Percentiles rank a stretch among this genome's conserved stretches.
Conservation (phyloP, 2,888 invertebrate species). For the Steinernema carpocapsae region DNA sequence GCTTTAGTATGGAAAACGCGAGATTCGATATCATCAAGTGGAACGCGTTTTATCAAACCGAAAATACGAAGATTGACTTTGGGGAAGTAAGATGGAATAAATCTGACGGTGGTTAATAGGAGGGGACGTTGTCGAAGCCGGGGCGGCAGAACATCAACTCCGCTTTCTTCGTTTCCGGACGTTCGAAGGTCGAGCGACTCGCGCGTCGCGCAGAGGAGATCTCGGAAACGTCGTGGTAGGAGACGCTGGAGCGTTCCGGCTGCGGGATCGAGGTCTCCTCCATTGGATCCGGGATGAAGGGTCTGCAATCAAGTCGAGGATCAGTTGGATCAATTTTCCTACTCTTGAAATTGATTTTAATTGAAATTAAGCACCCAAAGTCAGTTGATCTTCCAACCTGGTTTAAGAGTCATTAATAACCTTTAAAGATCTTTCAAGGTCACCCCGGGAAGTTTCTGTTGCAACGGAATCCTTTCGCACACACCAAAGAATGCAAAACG, state of each 20-base stretch:
- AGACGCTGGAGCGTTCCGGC: slow-evolving; percentile 53
- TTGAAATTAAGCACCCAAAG: no score
- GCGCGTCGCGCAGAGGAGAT: slow-evolving; percentile 49
- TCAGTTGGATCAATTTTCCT: not conserved
- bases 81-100: not conserved
- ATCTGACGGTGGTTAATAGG: slow-evolving; percentile 49
- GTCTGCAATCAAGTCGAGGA: slow-evolving; percentile 52
- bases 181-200: slow-evolving; percentile 54
- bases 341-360: no score
- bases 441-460: no score
- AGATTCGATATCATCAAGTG: slow-evolving; percentile 23
- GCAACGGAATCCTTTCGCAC: no score
- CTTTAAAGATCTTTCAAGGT: no score
- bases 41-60: slow-evolving; percentile 22
- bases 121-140: slow-evolving; percentile 68
- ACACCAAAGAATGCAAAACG: no score
- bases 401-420: no score
- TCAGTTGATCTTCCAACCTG: not conserved
- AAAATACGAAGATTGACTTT: slow-evolving; percentile 16
- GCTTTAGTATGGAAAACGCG: slow-evolving; percentile 7
- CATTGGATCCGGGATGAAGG: slow-evolving; percentile 65
- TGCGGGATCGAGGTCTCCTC: slow-evolving; percentile 58
- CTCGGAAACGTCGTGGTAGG: slow-evolving; percentile 57
- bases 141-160: slow-evolving; percentile 65
- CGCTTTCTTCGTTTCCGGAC: slow-evolving; percentile 56